phyloP scores from a whole-genome alignment of 2,113 vertebrate genomes.

The Electrona antarctica region DNA sequence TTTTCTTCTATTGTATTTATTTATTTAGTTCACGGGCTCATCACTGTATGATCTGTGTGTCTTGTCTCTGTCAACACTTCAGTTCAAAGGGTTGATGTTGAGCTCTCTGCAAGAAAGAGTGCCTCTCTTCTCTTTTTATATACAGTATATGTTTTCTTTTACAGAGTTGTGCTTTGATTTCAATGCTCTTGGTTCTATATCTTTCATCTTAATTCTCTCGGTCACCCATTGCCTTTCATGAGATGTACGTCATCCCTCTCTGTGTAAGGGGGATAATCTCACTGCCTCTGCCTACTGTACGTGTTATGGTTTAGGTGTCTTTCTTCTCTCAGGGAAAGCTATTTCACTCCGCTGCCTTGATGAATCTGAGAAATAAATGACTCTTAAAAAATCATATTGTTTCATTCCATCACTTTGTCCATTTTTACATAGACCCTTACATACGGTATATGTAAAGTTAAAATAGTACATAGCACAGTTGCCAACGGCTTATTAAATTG shows the following conservation, averaged over 20 bases:
- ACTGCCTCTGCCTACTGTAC: slow-evolving; percentile 26
- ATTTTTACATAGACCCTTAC: not conserved
- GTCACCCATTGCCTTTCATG: not conserved
- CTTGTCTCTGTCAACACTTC: not conserved
- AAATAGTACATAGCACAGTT: no score
- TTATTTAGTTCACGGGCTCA: not conserved
- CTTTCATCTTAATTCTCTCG: not conserved
- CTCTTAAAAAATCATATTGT: not conserved
- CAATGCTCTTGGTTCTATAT: not conserved
- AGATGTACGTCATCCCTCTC: slow-evolving; percentile 31
- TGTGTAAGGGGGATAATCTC: slow-evolving; percentile 4
- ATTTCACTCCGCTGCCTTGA: slow-evolving; percentile 36
- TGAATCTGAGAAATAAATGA: slow-evolving; percentile 47
- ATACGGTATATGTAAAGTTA: no score
- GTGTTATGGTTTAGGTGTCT: slow-evolving; percentile 12
- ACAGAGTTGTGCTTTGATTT: not conserved
- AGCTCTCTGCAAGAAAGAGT: not conserved
- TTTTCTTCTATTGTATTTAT: not conserved
- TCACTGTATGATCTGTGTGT: not conserved
- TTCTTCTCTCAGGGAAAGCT: slow-evolving; percentile 45
- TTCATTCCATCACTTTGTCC: not conserved
- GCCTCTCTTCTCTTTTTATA: not conserved
- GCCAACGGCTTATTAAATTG: no score
- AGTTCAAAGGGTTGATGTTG: not conserved
- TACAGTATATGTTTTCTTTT: no score